These are phyloP conservation scores for Sturnus vulgaris DNA, from an alignment of 2,113 vertebrate genomes.

Conservation along the genomic window DNA sequence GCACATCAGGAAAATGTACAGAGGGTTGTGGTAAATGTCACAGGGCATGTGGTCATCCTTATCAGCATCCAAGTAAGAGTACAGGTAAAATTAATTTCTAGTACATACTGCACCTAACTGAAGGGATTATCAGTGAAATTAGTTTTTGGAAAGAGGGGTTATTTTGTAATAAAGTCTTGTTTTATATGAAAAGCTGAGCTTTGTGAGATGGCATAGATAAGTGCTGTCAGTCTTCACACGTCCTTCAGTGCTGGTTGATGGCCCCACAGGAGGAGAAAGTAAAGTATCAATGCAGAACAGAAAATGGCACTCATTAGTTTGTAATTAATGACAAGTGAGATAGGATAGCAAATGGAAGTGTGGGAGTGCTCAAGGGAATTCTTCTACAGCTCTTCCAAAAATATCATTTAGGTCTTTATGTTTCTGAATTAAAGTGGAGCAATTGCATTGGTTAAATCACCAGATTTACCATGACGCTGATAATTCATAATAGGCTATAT, in stretches of 20 bases:
- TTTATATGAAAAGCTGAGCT: conserved; percentile 13
- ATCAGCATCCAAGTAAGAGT: background rate
- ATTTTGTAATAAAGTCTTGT: conserved; percentile 10
- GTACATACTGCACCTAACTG: background rate
- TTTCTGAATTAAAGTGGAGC: background rate
- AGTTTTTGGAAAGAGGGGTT: background rate
- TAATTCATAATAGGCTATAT: background rate
- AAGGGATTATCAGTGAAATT: conserved; percentile 12
- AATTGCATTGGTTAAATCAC: background rate
- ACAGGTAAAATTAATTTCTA: background rate
- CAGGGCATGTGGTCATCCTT: background rate
- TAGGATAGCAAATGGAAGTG: conserved; percentile 50
- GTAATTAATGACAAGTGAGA: conserved; percentile 56
- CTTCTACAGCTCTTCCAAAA: conserved; percentile 26
- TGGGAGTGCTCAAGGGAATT: conserved; percentile 35
- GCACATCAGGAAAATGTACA: background rate
- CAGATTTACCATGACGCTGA: background rate
- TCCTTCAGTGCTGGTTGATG: conserved; percentile 12
- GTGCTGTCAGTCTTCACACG: conserved; percentile 2
- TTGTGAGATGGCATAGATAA: background rate
- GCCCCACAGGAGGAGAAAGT: conserved; percentile 31
- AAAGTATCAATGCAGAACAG: conserved; percentile 37
- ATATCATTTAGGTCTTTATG: background rate
- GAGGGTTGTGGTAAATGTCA: background rate
- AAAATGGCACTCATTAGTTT: conserved; percentile 51